These are phyloP conservation scores for Mixornis gularis DNA, from an alignment of 2,113 vertebrate genomes.

Conservation along the genomic window DNA sequence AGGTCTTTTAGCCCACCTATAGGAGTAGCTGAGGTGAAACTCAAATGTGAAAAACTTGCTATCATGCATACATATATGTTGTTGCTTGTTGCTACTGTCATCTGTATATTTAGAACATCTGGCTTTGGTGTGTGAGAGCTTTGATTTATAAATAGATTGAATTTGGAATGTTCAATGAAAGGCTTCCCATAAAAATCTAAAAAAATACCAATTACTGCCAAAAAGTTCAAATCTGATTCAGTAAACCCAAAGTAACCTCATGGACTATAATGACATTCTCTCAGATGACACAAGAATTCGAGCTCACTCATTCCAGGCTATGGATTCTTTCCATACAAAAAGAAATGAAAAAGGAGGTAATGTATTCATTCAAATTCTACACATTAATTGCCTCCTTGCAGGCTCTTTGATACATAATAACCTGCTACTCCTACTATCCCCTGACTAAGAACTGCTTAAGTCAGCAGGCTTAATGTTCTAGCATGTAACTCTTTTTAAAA, in stretches of 20 bases:
- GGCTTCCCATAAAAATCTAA: not conserved
- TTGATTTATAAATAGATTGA: not conserved
- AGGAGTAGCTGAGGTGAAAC: not conserved
- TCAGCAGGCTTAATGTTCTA: not conserved
- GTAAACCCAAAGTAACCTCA: not conserved
- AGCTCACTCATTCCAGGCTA: not conserved
- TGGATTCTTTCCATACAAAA: not conserved
- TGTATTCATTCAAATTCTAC: not conserved
- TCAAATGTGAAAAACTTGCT: not conserved
- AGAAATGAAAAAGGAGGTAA: not conserved
- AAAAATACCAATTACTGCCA: not conserved
- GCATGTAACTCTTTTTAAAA: not conserved
- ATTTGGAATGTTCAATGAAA: not conserved
- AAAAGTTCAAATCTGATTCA: not conserved
- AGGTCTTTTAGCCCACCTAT: not conserved
- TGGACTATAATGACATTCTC: not conserved
- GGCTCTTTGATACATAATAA: not conserved
- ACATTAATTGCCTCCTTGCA: not conserved
- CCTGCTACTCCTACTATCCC: not conserved
- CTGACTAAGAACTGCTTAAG: not conserved
- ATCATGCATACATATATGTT: not conserved
- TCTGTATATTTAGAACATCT: not conserved
- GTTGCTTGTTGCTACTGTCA: not conserved
- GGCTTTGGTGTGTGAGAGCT: not conserved
- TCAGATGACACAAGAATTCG: not conserved